Evolutionary conservation across 2,113 vertebrate genomes (phyloP).

Genomic region (Cygnus buccinator): DNA sequence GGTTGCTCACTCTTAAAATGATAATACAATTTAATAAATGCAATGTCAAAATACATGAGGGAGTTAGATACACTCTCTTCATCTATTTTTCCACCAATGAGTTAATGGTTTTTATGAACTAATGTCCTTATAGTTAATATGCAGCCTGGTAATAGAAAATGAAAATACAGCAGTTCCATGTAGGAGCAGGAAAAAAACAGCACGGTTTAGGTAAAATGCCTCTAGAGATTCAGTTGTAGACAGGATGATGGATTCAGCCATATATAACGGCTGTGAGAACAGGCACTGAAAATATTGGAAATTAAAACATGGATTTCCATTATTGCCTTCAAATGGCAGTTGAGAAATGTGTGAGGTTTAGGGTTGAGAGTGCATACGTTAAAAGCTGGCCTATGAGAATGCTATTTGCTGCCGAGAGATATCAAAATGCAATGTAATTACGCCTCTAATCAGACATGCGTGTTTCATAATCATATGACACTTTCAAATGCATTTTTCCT

Average conservation of each 20-base stretch:
- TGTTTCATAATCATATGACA: conserved; percentile 2
- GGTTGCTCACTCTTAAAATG: conserved; percentile 23
- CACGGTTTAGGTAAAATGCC: conserved; percentile 22
- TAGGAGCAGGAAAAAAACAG: conserved; percentile 25
- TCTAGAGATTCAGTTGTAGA: not conserved
- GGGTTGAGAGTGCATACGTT: not conserved
- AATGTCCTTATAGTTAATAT: conserved; percentile 9
- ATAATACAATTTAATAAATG: conserved; percentile 22
- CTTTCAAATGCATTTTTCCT: conserved; percentile 21
- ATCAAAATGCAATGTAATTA: conserved; percentile 36
- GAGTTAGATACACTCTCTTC: not conserved
- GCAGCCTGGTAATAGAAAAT: not conserved
- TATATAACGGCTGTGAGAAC: not conserved
- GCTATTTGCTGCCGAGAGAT: conserved; percentile 2
- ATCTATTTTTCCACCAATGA: not conserved
- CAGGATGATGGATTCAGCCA: conserved; percentile 52
- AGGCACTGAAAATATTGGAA: conserved; percentile 42
- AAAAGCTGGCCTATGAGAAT: not conserved
- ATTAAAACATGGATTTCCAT: conserved; percentile 40
- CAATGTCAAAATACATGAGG: conserved; percentile 13
- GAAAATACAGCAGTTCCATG: not conserved
- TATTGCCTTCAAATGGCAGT: conserved; percentile 20
- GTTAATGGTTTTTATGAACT: conserved; percentile 42
- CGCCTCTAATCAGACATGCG: conserved; percentile 31
- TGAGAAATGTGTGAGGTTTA: not conserved